Evolutionary conservation across 64 coral and sea anemone genomes (phyloP).

Genomic region (Hydrozoanthus tunicans): DNA sequence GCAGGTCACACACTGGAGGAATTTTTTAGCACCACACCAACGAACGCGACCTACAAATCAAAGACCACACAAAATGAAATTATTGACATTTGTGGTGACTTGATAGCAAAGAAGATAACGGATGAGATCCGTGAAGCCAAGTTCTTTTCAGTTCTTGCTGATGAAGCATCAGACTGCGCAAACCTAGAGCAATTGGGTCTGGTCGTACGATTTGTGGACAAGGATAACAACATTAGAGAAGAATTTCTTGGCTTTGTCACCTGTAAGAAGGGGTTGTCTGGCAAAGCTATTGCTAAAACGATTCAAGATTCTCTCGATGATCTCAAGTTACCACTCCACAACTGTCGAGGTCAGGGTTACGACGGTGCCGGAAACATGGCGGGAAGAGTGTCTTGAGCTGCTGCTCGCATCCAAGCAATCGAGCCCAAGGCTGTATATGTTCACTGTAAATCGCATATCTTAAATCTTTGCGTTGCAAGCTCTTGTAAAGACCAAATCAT

Average conservation of each 20-base stretch:
- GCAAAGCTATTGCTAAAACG: conserved; percentile 35
- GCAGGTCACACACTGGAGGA: neutral
- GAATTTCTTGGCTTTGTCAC: conserved; percentile 37
- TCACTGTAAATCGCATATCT: conserved; percentile 35
- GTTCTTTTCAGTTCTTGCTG: conserved; percentile 28
- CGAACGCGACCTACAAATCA: neutral
- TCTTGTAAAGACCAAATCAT: neutral
- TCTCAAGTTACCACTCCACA: neutral
- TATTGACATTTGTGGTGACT: conserved; percentile 21
- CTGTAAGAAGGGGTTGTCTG: conserved; percentile 2
- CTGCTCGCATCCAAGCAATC: neutral
- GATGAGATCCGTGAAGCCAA: neutral
- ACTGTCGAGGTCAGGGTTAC: neutral
- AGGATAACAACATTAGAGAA: conserved; percentile 24
- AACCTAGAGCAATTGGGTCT: conserved; percentile 7
- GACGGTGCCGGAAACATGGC: conserved; percentile 4
- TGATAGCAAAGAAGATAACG: neutral
- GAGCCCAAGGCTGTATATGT: neutral
- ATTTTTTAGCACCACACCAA: conserved; percentile 2
- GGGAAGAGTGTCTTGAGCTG: neutral
- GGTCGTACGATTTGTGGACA: conserved; percentile 41
- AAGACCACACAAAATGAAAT: conserved; percentile 42
- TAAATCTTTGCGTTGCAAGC: conserved; percentile 18
- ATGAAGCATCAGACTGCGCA: conserved; percentile 14
- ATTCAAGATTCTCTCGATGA: neutral